Conservation (phyloP, 2,797 vertebrate species). For the Phaenicophaeus curvirostris region DNA sequence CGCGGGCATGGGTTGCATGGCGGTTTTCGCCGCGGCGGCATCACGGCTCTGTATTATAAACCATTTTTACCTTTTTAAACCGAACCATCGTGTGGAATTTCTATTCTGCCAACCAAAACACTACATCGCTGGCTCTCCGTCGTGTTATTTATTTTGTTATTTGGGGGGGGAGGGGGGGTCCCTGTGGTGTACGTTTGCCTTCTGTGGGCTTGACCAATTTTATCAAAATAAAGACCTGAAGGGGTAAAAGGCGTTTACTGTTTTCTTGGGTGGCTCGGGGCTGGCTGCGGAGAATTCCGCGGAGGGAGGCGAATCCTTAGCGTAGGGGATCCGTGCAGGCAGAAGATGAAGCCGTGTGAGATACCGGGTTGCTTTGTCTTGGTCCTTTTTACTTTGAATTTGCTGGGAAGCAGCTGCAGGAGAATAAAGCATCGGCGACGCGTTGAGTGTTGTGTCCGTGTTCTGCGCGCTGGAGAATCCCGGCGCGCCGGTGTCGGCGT, state of each 20-base stretch:
- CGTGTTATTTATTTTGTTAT: slow-evolving; percentile 69
- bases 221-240: slow-evolving; percentile 62
- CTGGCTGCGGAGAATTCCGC: background rate
- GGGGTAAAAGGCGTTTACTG: background rate
- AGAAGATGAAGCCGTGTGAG: rapidly evolving
- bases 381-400: background rate
- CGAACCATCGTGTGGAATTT: slow-evolving; percentile 67
- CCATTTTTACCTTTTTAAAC: slow-evolving; percentile 75
- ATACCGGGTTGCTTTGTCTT: too few relatives aligned
- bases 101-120: slow-evolving; percentile 68
- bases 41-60: slow-evolving; percentile 70
- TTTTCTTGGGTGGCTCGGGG: background rate
- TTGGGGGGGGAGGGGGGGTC: slow-evolving; percentile 15
- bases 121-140: slow-evolving; percentile 67
- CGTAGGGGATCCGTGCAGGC: rapidly evolving
- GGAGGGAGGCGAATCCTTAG: background rate
- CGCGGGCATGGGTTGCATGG: slow-evolving; percentile 72
- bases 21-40: slow-evolving; percentile 59
- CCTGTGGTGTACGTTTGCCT: slow-evolving; percentile 67
- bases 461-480: background rate
- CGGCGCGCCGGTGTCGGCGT: rapidly evolving
- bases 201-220: slow-evolving; percentile 71
- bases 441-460: rapidly evolving
- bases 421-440: rapidly evolving
- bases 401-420: background rate